Percentiles rank a stretch among this genome's conserved stretches.
Conservation (phyloP, 2,797 vertebrate species). For the Carduelis carduelis region DNA sequence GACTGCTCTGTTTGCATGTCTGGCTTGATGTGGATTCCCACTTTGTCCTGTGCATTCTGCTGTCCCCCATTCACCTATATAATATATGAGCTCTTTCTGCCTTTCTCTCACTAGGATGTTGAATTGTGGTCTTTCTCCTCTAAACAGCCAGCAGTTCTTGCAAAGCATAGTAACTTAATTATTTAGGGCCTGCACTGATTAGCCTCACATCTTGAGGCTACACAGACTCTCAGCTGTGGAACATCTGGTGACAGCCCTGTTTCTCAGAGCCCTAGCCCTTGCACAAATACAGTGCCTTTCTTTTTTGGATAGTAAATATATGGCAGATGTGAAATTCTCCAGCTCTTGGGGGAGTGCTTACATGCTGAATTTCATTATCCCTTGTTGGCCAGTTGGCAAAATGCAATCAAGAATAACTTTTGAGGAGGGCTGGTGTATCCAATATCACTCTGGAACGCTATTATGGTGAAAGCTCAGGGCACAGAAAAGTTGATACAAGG, state of each 20-base stretch:
- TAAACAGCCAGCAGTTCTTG: not conserved
- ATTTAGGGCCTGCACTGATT: not conserved
- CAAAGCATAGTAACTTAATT: slow-evolving; percentile 18
- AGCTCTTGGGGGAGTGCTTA: not conserved
- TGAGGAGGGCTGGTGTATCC: not conserved
- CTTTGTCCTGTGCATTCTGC: not conserved
- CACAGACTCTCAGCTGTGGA: not conserved
- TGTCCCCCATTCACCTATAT: not conserved
- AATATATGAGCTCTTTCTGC: not conserved
- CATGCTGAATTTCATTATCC: not conserved
- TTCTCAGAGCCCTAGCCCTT: not conserved
- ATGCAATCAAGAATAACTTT: slow-evolving; percentile 7
- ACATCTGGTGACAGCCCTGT: slow-evolving; percentile 10
- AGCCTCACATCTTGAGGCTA: slow-evolving; percentile 7
- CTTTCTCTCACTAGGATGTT: not conserved
- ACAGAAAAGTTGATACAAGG: not conserved
- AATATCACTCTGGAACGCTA: not conserved
- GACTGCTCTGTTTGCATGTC: not conserved
- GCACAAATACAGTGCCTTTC: not conserved
- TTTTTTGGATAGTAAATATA: not conserved
- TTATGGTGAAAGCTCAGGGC: not conserved
- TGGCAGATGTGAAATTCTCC: slow-evolving; percentile 19
- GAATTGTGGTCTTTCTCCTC: not conserved
- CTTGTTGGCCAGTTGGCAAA: not conserved
- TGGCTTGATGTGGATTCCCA: not conserved